Evolutionary conservation across 2,797 vertebrate species (phyloP).

Genomic region (Phylloscopus collybita): DNA sequence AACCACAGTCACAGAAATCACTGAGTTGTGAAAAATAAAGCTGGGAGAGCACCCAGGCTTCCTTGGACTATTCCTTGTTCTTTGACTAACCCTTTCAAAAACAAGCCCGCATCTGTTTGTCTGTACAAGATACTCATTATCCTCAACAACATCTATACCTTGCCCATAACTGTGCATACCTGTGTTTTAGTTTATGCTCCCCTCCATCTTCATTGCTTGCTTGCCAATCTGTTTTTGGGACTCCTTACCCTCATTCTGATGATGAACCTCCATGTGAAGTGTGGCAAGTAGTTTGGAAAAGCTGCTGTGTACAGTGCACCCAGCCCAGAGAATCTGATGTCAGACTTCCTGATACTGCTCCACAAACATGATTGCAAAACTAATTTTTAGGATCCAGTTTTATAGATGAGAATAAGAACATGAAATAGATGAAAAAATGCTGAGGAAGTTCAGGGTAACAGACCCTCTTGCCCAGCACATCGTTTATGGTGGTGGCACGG

Average conservation of each 20-base stretch:
- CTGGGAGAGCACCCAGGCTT: not conserved
- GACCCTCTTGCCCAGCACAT: not conserved
- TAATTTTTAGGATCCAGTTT: not conserved
- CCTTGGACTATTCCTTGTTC: not conserved
- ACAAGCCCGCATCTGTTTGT: not conserved
- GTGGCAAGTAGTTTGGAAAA: not conserved
- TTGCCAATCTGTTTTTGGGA: not conserved
- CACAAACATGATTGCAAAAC: not conserved
- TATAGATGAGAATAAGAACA: not conserved
- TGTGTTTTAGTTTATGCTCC: not conserved
- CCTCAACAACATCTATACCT: not conserved
- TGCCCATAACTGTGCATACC: not conserved
- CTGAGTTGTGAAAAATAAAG: not conserved
- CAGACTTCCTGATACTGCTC: not conserved
- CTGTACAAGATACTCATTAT: not conserved
- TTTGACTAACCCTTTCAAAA: not conserved
- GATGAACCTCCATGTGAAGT: not conserved
- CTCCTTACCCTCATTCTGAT: not conserved
- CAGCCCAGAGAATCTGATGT: not conserved
- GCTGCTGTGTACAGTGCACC: rapidly evolving
- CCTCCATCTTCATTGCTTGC: not conserved
- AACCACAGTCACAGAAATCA: conserved; percentile 23
- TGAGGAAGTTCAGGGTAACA: not conserved
- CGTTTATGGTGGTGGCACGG: not conserved
- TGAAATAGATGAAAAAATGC: not conserved